Evolutionary conservation across 2,888 invertebrate species (phyloP).

Genomic region (Lacanobia wlatinum): DNA sequence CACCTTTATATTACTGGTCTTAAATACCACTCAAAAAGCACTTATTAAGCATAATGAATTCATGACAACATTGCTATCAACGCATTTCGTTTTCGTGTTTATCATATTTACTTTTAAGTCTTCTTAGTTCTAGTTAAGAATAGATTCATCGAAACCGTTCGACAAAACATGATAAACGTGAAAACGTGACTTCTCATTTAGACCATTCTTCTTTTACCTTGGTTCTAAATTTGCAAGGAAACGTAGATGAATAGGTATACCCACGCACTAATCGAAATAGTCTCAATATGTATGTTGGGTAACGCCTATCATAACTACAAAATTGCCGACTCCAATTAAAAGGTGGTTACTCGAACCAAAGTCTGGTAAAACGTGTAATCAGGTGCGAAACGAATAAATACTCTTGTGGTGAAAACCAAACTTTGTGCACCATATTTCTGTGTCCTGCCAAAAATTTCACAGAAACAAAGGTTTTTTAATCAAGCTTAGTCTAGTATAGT

Average conservation of each 20-base stretch:
- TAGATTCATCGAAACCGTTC: background rate
- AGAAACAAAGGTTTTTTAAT: background rate
- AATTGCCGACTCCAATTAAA: background rate
- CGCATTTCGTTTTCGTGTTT: slow-evolving; percentile 3
- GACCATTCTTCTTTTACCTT: slow-evolving; percentile 18
- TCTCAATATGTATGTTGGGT: background rate
- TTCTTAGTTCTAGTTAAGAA: background rate
- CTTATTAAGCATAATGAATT: background rate
- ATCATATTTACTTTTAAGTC: slow-evolving; percentile 21
- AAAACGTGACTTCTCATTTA: slow-evolving; percentile 50
- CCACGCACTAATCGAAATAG: background rate
- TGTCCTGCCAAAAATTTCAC: too few species aligned
- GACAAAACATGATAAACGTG: slow-evolving; percentile 8
- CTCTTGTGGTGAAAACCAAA: background rate
- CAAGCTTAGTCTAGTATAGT: too few species aligned
- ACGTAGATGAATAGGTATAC: background rate
- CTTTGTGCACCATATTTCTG: background rate
- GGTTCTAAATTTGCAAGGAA: slow-evolving; percentile 4
- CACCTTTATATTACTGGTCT: background rate
- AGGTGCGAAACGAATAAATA: background rate
- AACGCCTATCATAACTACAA: background rate
- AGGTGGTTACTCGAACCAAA: background rate
- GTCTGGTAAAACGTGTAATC: background rate
- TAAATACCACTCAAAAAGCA: background rate
- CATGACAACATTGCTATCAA: background rate